Percentiles rank a stretch among this genome's conserved stretches.
phyloP scores from a whole-genome alignment of 2,113 vertebrate species.

The Lophotis ruficrista region DNA sequence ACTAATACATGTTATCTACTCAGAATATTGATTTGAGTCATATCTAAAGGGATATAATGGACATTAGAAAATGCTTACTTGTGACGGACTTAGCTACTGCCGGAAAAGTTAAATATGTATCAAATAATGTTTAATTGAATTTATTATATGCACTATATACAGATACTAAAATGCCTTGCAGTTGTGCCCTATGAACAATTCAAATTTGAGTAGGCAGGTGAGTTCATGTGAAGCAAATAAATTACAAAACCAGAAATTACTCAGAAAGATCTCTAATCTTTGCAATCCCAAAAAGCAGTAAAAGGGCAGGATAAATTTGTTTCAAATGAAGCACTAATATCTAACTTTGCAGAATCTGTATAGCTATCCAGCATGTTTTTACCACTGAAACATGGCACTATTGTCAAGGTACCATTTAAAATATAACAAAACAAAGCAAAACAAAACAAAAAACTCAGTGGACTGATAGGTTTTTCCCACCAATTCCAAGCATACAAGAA shows the following conservation, averaged over 20 bases:
- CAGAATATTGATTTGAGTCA: constrained; percentile 79
- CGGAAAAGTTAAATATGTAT: constrained; percentile 87
- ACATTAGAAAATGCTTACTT: constrained; percentile 83
- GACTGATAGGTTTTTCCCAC: constrained; percentile 46
- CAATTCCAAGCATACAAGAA: constrained; percentile 63
- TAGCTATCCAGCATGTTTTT: constrained; percentile 59
- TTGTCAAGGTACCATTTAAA: constrained; percentile 70
- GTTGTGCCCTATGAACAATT: constrained; percentile 76
- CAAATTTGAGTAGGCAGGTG: constrained; percentile 74
- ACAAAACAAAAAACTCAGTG: not conserved
- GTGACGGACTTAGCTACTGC: constrained; percentile 82
- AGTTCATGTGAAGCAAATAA: constrained; percentile 77
- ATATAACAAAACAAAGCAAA: constrained; percentile 20
- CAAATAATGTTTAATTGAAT: constrained; percentile 87
- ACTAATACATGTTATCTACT: constrained; percentile 82
- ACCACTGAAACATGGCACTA: constrained; percentile 63
- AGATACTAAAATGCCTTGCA: constrained; percentile 82
- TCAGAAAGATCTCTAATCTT: constrained; percentile 64
- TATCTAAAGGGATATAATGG: constrained; percentile 79
- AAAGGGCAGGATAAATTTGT: constrained; percentile 57
- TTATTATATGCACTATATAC: constrained; percentile 88
- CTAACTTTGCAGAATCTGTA: constrained; percentile 42
- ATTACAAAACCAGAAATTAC: constrained; percentile 76
- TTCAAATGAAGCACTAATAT: constrained; percentile 65
- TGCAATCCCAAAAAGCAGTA: constrained; percentile 33